A percentile compares a stretch with the other conserved stretches of the same genome.
Evolutionary conservation across 2,797 vertebrate species (phyloP).

Genomic region (Capromys pilorides): DNA sequence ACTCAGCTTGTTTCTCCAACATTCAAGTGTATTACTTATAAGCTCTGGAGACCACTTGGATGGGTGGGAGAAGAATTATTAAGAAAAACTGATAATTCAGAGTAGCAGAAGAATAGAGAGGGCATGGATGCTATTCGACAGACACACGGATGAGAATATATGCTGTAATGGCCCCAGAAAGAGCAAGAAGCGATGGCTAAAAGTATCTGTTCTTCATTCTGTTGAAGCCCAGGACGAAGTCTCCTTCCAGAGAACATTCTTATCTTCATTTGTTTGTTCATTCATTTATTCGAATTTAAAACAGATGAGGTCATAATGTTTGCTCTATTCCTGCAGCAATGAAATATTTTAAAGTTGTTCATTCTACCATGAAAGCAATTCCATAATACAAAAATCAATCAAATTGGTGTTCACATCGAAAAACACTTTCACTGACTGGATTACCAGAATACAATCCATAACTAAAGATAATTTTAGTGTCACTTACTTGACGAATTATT

Average conservation of each 20-base stretch:
- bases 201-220: constrained; percentile 17
- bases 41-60: background rate
- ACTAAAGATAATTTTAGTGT: constrained; percentile 12
- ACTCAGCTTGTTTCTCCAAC: background rate
- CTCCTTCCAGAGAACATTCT: background rate
- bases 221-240: background rate
- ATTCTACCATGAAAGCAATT: constrained; percentile 22
- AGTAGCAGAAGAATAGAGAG: background rate
- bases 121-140: background rate
- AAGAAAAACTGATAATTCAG: background rate
- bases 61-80: background rate
- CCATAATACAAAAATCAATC: background rate
- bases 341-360: background rate
- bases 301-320: constrained; percentile 42
- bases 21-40: background rate
- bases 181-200: background rate
- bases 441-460: constrained; percentile 31
- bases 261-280: constrained; percentile 55
- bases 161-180: background rate
- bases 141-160: background rate
- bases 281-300: constrained; percentile 61
- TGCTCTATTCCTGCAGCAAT: background rate
- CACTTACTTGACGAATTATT: constrained; percentile 9
- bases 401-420: background rate
- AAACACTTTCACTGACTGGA: background rate